A percentile compares a stretch with the other conserved stretches of the same genome.
Conservation (phyloP, 2,888 invertebrate genomes). For the Lasioglossum pauxillum region DNA sequence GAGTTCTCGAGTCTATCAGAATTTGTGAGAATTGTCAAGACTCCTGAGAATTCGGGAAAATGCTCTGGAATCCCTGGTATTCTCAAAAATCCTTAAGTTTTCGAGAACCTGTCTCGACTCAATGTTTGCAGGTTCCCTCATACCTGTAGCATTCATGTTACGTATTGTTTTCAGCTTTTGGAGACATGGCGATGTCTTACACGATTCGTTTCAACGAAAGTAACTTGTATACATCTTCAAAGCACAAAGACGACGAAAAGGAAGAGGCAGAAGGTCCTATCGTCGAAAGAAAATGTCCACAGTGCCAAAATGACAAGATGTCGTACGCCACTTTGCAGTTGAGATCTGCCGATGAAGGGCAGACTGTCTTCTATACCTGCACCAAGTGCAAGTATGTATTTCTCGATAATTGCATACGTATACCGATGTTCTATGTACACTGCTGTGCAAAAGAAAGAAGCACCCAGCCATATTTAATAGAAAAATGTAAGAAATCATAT, state of each 20-base stretch:
- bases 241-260: conserved; percentile 76
- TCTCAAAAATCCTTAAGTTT: too few relatives aligned
- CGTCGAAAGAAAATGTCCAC: conserved; percentile 92
- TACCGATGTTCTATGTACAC: neutral
- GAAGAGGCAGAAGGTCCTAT: conserved; percentile 90
- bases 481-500: too few relatives aligned
- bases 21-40: neutral
- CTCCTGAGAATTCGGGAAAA: neutral
- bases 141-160: conserved; percentile 21
- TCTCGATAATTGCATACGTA: conserved; percentile 41
- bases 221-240: conserved; percentile 83
- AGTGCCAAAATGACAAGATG: conserved; percentile 96
- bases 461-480: too few relatives aligned
- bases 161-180: conserved; percentile 87
- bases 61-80: too few relatives aligned
- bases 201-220: conserved; percentile 90
- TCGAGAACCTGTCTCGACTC: too few relatives aligned
- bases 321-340: conserved; percentile 97
- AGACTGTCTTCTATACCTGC: conserved; percentile 99
- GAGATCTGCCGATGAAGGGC: conserved; percentile 99
- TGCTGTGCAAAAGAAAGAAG: too few relatives aligned
- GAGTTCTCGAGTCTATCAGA: neutral
- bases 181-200: conserved; percentile 88
- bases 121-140: neutral
- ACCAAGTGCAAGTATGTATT: conserved; percentile 93